phyloP scores from a whole-genome alignment of 2,797 vertebrate species.

The Synanceia verrucosa region DNA sequence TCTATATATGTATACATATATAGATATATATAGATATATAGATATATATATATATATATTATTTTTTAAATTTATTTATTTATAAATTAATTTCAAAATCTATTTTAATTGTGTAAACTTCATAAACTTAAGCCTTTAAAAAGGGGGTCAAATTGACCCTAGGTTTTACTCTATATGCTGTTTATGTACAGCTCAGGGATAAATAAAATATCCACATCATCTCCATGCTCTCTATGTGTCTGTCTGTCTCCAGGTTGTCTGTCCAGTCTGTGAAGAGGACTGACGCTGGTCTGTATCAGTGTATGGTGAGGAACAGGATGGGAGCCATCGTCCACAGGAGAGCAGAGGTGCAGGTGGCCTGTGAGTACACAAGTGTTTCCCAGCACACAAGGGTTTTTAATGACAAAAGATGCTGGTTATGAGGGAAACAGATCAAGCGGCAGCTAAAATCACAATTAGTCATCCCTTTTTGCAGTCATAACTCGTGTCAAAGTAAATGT shows the following conservation, averaged over 20 bases:
- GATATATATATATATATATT: too few relatives aligned
- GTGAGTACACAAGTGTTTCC: conserved; percentile 81
- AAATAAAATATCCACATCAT: neutral
- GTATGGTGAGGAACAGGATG: conserved; percentile 92
- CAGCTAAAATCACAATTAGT: conserved; percentile 6
- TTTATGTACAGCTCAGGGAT: conserved; percentile 16
- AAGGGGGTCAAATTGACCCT: neutral
- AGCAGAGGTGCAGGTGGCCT: conserved; percentile 92
- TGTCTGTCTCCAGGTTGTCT: conserved; percentile 79
- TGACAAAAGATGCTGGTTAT: neutral
- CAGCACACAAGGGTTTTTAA: neutral
- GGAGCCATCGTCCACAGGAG: conserved; percentile 90
- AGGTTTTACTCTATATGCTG: neutral
- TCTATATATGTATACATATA: too few relatives aligned
- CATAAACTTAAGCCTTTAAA: neutral
- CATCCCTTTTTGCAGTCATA: neutral
- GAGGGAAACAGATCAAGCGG: neutral
- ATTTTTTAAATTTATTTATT: too few relatives aligned
- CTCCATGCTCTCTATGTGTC: neutral
- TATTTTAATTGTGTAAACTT: too few relatives aligned
- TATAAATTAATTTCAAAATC: neutral
- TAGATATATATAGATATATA: too few relatives aligned
- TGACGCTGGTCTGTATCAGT: conserved; percentile 91
- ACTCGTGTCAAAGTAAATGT: neutral
- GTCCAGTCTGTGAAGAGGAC: conserved; percentile 85